Conservation (phyloP, 2,797 vertebrate species). For the Ara ararauna region DNA sequence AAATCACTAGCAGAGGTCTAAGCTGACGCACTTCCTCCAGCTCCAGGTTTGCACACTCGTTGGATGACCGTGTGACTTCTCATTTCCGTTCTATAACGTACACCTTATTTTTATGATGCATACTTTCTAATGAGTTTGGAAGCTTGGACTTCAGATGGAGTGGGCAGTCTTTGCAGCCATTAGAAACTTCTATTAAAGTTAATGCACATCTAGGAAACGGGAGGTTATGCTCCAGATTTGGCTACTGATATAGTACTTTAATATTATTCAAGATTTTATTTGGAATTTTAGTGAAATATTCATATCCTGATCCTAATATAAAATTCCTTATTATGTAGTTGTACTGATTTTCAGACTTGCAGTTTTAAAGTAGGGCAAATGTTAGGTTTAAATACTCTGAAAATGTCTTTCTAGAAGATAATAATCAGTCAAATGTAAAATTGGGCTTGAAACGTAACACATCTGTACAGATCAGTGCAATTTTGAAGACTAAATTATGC, state of each 20-base stretch:
- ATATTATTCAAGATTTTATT: slow-evolving; percentile 33
- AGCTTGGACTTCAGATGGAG: background rate
- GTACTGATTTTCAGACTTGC: background rate
- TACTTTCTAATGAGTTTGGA: background rate
- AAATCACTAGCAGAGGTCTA: background rate
- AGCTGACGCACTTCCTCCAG: background rate
- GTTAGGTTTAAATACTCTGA: slow-evolving; percentile 5
- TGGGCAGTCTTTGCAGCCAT: background rate
- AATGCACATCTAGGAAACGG: background rate
- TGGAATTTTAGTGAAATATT: slow-evolving; percentile 54
- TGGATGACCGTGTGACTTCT: background rate
- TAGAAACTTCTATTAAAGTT: background rate
- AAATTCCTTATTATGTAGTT: slow-evolving; percentile 48
- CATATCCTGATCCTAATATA: background rate
- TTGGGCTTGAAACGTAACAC: slow-evolving; percentile 11
- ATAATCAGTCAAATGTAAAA: slow-evolving; percentile 41
- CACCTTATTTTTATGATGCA: background rate
- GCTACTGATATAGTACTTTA: background rate
- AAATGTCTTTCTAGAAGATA: slow-evolving; percentile 28
- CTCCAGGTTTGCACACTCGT: background rate
- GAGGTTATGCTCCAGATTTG: background rate
- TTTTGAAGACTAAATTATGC: slow-evolving; percentile 32
- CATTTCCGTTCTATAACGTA: background rate
- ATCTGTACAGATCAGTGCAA: background rate
- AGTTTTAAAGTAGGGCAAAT: slow-evolving; percentile 39